Evolutionary conservation across 2,113 vertebrate genomes (phyloP).

Genomic region (Pluvianellus socialis): DNA sequence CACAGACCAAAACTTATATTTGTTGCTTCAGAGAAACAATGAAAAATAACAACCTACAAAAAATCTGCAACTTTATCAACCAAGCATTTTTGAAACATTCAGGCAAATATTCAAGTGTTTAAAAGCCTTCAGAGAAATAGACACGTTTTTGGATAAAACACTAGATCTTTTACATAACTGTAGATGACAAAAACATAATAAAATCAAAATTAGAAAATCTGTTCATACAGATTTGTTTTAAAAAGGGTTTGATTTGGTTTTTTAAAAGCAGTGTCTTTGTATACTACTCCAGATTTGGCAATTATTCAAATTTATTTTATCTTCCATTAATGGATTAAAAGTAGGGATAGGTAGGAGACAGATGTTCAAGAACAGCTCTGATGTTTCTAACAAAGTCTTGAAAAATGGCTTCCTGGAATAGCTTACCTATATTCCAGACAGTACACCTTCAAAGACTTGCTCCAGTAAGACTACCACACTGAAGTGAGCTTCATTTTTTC

Average conservation of each 20-base stretch:
- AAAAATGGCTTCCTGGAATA: not conserved
- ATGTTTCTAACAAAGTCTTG: not conserved
- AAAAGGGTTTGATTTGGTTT: not conserved
- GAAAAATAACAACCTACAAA: not conserved
- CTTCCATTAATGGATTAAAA: not conserved
- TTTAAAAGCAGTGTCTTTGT: not conserved
- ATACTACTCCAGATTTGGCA: not conserved
- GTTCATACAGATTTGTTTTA: not conserved
- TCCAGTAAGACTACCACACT: not conserved
- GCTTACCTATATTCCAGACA: not conserved
- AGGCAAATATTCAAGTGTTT: not conserved
- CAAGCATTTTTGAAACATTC: not conserved
- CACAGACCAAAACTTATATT: not conserved
- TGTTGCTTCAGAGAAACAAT: not conserved
- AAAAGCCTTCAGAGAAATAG: not conserved
- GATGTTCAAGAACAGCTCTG: not conserved
- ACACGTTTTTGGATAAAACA: not conserved
- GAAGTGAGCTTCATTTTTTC: not conserved
- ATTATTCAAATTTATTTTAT: not conserved
- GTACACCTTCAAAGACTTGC: not conserved
- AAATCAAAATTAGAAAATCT: not conserved
- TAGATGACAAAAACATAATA: not conserved
- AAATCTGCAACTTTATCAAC: not conserved
- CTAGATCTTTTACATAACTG: not conserved
- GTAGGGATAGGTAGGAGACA: not conserved